A percentile compares a stretch with the other conserved stretches of the same genome.
Conservation (phyloP, 2,888 invertebrate species). For the Beris morrisii region DNA sequence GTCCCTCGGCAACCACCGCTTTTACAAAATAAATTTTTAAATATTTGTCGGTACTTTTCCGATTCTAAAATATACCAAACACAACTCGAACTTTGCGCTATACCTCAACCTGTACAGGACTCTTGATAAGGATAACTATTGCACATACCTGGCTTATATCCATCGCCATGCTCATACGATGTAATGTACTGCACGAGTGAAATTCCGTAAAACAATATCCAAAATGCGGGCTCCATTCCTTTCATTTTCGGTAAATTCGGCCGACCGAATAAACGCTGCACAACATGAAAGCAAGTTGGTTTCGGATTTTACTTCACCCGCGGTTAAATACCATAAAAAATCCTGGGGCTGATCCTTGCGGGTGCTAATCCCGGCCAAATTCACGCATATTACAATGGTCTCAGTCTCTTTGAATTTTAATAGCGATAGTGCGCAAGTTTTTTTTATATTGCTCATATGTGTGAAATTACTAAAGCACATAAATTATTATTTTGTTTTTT, state of each 20-base stretch:
- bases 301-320: background rate
- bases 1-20: no score
- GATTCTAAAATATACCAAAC: no score
- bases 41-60: no score
- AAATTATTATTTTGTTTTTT: conserved; percentile 11
- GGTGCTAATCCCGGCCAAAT: conserved; percentile 17
- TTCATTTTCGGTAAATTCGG: conserved; percentile 7
- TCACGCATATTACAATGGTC: conserved; percentile 13
- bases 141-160: conserved; percentile 54
- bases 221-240: conserved; percentile 41
- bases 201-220: conserved; percentile 44
- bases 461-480: conserved; percentile 14
- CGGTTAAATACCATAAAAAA: conserved; percentile 6
- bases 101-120: no score
- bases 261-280: conserved; percentile 1
- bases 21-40: no score
- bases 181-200: conserved; percentile 46
- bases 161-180: conserved; percentile 54
- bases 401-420: conserved; percentile 19
- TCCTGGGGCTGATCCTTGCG: background rate
- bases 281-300: background rate
- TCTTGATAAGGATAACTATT: no score
- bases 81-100: no score
- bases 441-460: conserved; percentile 28
- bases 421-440: conserved; percentile 17